These are phyloP conservation scores for Campoletis sonorensis DNA, from an alignment of 1,140 invertebrate species.

Conservation along the genomic window DNA sequence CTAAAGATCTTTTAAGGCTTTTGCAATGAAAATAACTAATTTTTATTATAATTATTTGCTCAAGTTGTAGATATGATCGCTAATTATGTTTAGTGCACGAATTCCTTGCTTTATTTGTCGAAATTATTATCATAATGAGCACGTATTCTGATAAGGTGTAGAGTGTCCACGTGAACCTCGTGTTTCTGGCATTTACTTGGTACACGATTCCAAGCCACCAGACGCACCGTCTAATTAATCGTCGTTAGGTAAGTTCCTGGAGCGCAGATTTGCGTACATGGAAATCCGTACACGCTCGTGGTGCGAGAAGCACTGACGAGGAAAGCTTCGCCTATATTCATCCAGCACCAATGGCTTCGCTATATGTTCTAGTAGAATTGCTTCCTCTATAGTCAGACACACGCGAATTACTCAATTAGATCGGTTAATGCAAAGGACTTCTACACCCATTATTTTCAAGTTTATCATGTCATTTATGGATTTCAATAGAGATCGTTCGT, in stretches of 20 bases:
- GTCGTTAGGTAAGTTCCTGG: constrained; percentile 38
- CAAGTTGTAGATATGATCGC: no score
- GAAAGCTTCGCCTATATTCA: background rate
- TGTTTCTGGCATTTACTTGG: constrained; percentile 29
- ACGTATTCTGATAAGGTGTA: no score
- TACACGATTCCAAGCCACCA: constrained; percentile 23
- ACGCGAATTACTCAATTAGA: no score
- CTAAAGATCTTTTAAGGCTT: no score
- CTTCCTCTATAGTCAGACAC: no score
- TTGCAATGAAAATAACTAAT: background rate
- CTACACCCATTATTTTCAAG: background rate
- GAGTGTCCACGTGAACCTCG: background rate
- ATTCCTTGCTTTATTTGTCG: no score
- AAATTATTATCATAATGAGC: no score
- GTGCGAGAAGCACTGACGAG: background rate
- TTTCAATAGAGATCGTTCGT: background rate
- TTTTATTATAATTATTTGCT: background rate
- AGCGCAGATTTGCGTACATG: constrained; percentile 12
- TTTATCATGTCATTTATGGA: background rate
- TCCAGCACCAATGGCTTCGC: no score
- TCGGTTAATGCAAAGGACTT: background rate
- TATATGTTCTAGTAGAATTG: no score
- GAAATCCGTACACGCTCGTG: constrained; percentile 4
- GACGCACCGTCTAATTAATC: constrained; percentile 39
- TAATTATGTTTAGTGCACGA: no score